Evolutionary conservation across 2,797 vertebrate species (phyloP), one percentile per base, ranked within the genome.

Genomic region (Catamblyrhynchus diadema): DNA sequence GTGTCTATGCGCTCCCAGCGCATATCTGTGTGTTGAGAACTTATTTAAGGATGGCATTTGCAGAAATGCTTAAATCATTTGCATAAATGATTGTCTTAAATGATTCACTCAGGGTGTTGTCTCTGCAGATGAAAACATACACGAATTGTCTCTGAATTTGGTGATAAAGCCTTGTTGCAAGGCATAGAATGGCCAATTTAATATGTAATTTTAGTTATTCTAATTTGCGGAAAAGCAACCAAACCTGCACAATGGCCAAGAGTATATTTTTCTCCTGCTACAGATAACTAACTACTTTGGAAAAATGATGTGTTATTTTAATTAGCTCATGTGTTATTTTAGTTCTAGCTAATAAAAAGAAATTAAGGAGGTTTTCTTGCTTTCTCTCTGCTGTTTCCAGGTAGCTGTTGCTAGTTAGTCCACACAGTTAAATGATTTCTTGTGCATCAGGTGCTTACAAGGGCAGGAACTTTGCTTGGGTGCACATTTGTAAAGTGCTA

Each of bases 391-490:
- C 47, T 70, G 24, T 42, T 88, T 67, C 48, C 65, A 60, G 45
- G 42, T 33, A 86, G 79, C 9, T 85, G 32, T 35, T 77, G 33
- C 50, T 72, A 28, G 56, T 75, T 69, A 57, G 39, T 27, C 23
- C 23, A 41, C 4, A 42, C 28, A 84, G 50, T 44, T 51, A 73
- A 39, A 66, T n/a, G n/a, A 42, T 8, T 33, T 50, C 78, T 47
- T 59, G 48, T 71, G 67, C 86, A 88, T 86, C 71, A 84, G 74
- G 92, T 91, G 67, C 64, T 88, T 53, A 39, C 37, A 53, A 53
- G 83, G 77, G 77, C 90, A 95, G 41, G 66, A 86, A 86, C 86
- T 85, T 80, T 80, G 67, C 64, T 92, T 77, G 87, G n/a, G 66
- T 61, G 33, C 48, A 51, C 33, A 25, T 95, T 73, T 92, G 50